Percentiles rank a stretch among this genome's conserved stretches.
Evolutionary conservation across 92 coral and sea anemone species (phyloP).

Genomic region (Ricordea florida): DNA sequence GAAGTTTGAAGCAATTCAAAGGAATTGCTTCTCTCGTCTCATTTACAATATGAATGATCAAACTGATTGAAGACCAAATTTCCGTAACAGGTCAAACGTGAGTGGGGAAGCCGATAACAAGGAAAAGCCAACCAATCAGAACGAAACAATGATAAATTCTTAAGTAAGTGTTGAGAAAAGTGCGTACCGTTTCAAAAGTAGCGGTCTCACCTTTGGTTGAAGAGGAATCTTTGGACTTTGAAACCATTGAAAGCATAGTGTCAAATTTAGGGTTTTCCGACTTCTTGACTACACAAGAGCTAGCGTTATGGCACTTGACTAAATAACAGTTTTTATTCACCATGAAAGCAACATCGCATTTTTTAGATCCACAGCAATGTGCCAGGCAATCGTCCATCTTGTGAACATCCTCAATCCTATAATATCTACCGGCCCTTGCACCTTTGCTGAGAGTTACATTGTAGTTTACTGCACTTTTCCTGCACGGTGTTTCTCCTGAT

Average conservation of each 20-base stretch:
- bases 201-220: constrained; percentile 8
- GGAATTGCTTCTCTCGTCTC: too few species aligned
- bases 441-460: constrained; percentile 86
- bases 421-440: constrained; percentile 86
- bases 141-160: too few species aligned
- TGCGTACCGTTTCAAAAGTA: too few species aligned
- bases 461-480: constrained; percentile 85
- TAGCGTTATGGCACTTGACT: constrained; percentile 78
- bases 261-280: constrained; percentile 75
- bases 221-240: background rate
- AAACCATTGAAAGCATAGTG: constrained; percentile 84
- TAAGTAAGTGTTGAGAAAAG: too few species aligned
- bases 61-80: too few species aligned
- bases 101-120: too few species aligned
- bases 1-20: too few species aligned
- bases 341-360: constrained; percentile 95
- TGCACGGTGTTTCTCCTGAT: constrained; percentile 60
- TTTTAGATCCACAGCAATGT: constrained; percentile 82
- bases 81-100: too few species aligned
- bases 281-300: constrained; percentile 84
- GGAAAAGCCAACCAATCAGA: too few species aligned
- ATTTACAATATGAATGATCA: too few species aligned
- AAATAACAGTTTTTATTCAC: constrained; percentile 85
- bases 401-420: constrained; percentile 65
- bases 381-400: constrained; percentile 81